Conservation (phyloP, 2,797 vertebrate species). For the Pseudopleuronectes americanus region DNA sequence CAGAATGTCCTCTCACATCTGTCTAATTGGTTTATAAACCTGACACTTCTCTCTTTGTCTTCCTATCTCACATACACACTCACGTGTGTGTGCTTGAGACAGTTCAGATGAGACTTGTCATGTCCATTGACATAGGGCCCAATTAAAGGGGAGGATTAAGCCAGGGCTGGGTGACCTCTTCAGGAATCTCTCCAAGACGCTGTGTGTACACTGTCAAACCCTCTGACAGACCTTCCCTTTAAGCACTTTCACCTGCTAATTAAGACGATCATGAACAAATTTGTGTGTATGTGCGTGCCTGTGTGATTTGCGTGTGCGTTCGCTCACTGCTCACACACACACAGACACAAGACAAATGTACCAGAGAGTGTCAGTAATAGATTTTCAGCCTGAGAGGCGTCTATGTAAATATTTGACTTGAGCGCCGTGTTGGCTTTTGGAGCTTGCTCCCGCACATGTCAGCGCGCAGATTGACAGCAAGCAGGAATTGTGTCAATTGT, state of each 20-base stretch:
- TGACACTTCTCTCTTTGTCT: slow-evolving; percentile 9
- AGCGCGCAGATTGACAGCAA: slow-evolving; percentile 36
- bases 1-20: slow-evolving; percentile 28
- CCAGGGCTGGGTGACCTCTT: slow-evolving; percentile 86
- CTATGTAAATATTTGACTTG: slow-evolving; percentile 85
- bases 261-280: slow-evolving; percentile 65
- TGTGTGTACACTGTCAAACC: slow-evolving; percentile 84
- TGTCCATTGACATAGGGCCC: slow-evolving; percentile 81
- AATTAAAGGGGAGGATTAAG: slow-evolving; percentile 89
- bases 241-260: slow-evolving; percentile 90
- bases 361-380: slow-evolving; percentile 31
- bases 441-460: slow-evolving; percentile 62
- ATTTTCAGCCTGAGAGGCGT: slow-evolving; percentile 77
- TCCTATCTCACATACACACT: slow-evolving; percentile 15
- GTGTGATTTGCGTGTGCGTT: slow-evolving; percentile 19
- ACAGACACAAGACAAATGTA: background rate
- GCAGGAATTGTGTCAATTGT: slow-evolving; percentile 40
- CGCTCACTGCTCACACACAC: background rate
- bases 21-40: slow-evolving; percentile 36
- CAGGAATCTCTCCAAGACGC: slow-evolving; percentile 82
- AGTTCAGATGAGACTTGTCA: slow-evolving; percentile 86
- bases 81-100: slow-evolving; percentile 62
- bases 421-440: slow-evolving; percentile 63
- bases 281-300: slow-evolving; percentile 10
- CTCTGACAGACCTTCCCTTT: slow-evolving; percentile 78